phyloP scores from a whole-genome alignment of 37 sponge, comb jelly and placozoan species.

The Chondrosia reniformis region DNA sequence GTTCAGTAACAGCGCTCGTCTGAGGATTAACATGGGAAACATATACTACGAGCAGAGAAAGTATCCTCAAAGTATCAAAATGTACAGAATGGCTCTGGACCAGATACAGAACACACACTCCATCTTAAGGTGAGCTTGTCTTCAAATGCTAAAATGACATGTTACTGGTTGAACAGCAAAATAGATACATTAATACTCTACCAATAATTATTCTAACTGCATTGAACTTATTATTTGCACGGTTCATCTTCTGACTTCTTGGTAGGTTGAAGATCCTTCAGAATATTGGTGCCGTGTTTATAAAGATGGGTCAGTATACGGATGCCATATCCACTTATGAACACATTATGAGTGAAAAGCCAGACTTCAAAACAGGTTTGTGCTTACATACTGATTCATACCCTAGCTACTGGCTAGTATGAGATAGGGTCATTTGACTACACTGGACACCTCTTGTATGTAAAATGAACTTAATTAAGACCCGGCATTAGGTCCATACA shows the following conservation, averaged over 20 bases:
- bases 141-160: too few species aligned
- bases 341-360: slow-evolving; percentile 74
- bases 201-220: too few species aligned
- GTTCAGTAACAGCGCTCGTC: slow-evolving; percentile 88
- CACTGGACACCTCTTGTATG: too few species aligned
- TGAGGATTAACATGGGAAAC: slow-evolving; percentile 96
- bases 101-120: slow-evolving; percentile 79
- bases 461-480: too few species aligned
- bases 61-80: slow-evolving; percentile 92
- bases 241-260: neutral
- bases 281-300: slow-evolving; percentile 89
- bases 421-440: too few species aligned
- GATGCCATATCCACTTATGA: slow-evolving; percentile 95
- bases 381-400: neutral
- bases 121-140: slow-evolving; percentile 63
- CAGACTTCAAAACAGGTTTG: slow-evolving; percentile 82
- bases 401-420: too few species aligned
- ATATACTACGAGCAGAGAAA: slow-evolving; percentile 90
- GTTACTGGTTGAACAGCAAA: too few species aligned
- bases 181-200: too few species aligned
- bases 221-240: neutral
- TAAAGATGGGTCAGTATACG: slow-evolving; percentile 88
- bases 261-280: slow-evolving; percentile 82
- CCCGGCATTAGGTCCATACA: too few species aligned
- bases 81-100: slow-evolving; percentile 97